A percentile compares a stretch with the other conserved stretches of the same genome.
These are phyloP conservation scores for Grus americana DNA, from an alignment of 2,113 vertebrate genomes.

Conservation along the genomic window DNA sequence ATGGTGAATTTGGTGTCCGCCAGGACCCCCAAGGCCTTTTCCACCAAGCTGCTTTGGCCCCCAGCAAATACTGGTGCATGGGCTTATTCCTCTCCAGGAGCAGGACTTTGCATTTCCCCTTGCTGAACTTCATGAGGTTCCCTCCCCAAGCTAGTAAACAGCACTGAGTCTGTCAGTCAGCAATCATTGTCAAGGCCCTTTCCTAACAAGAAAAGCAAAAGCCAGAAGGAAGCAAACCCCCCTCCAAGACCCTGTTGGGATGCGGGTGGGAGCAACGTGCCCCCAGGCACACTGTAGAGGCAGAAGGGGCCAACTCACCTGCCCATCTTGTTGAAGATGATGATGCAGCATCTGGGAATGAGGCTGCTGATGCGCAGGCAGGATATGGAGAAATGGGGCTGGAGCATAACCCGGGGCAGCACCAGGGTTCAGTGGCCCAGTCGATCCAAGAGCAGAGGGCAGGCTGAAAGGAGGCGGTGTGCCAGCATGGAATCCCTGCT, in stretches of 20 bases:
- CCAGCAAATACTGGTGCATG: too few relatives aligned
- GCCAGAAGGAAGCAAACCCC: neutral
- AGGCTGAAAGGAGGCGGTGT: conserved; percentile 93
- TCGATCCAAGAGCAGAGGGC: conserved; percentile 90
- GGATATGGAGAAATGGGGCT: conserved; percentile 89
- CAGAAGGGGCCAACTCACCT: conserved; percentile 58
- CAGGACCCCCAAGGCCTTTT: too few relatives aligned
- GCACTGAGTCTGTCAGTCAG: neutral
- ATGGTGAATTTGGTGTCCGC: too few relatives aligned
- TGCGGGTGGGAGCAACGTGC: neutral
- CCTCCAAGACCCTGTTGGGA: neutral
- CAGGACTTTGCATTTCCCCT: neutral
- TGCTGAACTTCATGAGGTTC: neutral
- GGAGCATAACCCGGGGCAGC: conserved; percentile 89
- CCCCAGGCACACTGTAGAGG: neutral
- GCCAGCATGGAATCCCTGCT: conserved; percentile 95
- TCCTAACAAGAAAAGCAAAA: neutral
- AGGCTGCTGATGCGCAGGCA: conserved; percentile 94
- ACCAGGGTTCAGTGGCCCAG: conserved; percentile 88
- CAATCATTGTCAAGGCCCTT: neutral
- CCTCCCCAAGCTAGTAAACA: neutral
- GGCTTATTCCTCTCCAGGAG: too few relatives aligned
- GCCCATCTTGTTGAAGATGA: conserved; percentile 80
- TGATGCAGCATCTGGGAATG: conserved; percentile 96
- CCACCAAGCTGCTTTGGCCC: too few relatives aligned